Percentiles rank a stretch among this genome's conserved stretches.
These are phyloP conservation scores for Gastrophysa polygoni DNA, from an alignment of 2,888 invertebrate species.

Conservation along the genomic window DNA sequence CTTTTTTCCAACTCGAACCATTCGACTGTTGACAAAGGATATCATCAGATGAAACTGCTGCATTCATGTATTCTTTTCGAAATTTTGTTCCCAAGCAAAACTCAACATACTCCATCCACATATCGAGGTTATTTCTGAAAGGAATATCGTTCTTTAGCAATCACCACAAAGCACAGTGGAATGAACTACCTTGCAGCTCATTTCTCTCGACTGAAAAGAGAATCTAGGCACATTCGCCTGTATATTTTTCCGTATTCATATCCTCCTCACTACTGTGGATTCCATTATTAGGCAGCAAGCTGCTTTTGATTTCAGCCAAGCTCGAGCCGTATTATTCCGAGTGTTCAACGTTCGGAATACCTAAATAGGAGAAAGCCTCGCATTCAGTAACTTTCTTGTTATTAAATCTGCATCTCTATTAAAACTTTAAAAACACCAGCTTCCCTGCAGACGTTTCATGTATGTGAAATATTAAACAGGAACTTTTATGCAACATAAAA, in stretches of 20 bases:
- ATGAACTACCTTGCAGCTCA: too few species aligned
- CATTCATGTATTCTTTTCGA: too few species aligned
- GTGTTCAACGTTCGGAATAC: slow-evolving; percentile 7
- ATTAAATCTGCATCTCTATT: slow-evolving; percentile 35
- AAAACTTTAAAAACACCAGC: slow-evolving; percentile 31
- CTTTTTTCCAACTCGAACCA: not conserved
- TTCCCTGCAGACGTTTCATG: slow-evolving; percentile 31
- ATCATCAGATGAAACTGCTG: too few species aligned
- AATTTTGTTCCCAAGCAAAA: too few species aligned
- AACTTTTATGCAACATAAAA: slow-evolving; percentile 36
- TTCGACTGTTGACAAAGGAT: too few species aligned
- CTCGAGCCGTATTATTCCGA: not conserved
- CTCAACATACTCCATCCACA: too few species aligned
- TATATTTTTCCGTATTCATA: too few species aligned
- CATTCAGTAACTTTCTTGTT: slow-evolving; percentile 25
- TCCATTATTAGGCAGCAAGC: not conserved
- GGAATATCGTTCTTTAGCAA: too few species aligned
- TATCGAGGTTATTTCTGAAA: too few species aligned
- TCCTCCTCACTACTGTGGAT: not conserved
- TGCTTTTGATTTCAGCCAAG: not conserved
- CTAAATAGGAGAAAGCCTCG: slow-evolving; percentile 7
- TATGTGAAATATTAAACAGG: slow-evolving; percentile 35
- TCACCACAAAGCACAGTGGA: too few species aligned
- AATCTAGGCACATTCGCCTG: too few species aligned
- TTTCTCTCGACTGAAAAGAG: too few species aligned